These are phyloP conservation scores for Henicopernis longicauda DNA, from an alignment of 2,113 vertebrate species.

Conservation along the genomic window DNA sequence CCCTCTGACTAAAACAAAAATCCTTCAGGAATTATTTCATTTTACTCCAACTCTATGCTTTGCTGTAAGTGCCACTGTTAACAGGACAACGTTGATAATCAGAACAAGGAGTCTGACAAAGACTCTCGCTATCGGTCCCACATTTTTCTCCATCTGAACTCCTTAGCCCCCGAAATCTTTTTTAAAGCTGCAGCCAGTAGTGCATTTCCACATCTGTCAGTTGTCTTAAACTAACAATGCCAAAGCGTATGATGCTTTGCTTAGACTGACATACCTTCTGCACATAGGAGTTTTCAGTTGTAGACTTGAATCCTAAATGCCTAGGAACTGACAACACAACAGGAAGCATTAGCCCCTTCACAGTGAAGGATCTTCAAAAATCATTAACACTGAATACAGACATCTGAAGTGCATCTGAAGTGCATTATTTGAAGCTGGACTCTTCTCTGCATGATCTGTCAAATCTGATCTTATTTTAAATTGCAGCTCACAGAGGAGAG, in stretches of 20 bases:
- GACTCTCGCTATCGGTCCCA: not conserved
- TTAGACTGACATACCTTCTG: slow-evolving; percentile 22
- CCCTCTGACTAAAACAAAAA: not conserved
- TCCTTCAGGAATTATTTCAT: not conserved
- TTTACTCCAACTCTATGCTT: not conserved
- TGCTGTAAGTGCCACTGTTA: not conserved
- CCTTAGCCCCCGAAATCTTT: not conserved
- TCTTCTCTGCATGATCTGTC: slow-evolving; percentile 42
- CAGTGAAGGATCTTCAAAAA: slow-evolving; percentile 46
- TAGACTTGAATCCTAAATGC: slow-evolving; percentile 13
- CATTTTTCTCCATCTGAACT: not conserved
- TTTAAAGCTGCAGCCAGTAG: not conserved
- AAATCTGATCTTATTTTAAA: slow-evolving; percentile 48
- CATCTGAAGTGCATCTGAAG: slow-evolving; percentile 55
- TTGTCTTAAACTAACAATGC: not conserved
- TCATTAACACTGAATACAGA: slow-evolving; percentile 51
- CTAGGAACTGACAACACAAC: slow-evolving; percentile 40
- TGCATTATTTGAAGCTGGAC: slow-evolving; percentile 34
- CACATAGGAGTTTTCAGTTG: not conserved
- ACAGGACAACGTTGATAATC: not conserved
- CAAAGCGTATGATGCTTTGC: not conserved
- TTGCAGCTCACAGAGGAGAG: slow-evolving; percentile 16
- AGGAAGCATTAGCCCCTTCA: slow-evolving; percentile 31
- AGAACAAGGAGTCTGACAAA: not conserved
- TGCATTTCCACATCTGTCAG: slow-evolving; percentile 27